Evolutionary conservation across 2,113 vertebrate species (phyloP), one percentile per base, ranked within the genome.

Genomic region (Ceyx melanurus): DNA sequence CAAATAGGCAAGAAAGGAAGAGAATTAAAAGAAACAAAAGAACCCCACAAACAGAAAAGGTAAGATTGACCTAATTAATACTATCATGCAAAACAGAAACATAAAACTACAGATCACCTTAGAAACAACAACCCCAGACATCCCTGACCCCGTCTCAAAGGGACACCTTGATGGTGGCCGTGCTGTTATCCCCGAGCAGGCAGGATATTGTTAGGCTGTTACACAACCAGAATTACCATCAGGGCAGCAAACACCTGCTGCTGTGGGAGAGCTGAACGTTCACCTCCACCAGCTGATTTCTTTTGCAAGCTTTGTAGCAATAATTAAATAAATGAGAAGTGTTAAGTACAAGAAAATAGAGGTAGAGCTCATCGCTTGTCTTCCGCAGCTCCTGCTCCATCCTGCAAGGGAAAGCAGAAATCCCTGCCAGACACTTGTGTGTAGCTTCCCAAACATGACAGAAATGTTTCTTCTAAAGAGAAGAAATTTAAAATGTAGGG

Each of bases 51-150:
- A 31, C 17, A 17, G 20, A 42, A 90, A 71, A 86, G n/a, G n/a
- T 35, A 64, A 15, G 3, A 48, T 1, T 61, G 71, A 86, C 70
- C 72, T 82, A 83, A 92, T 92, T 85, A 88, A 53, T 65, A 60
- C 57, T 29, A 65, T 64, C 78, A 60, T 25, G 37, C 66, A 91
- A 84, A 65, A 64, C 13, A 48, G 80, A 6, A n/a, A 58, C 29
- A 81, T n/a, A 89, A 89, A 95, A 86, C 31, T 85, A 60, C 18
- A 31, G 76, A 82, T 50, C 79, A 82, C 62, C 61, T 67, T 74
- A 53, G 91, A 88, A 70, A 89, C 90, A 81, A 70, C 70, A 28
- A 1, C 3, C 40, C 72, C 45, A 16, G 5, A 45, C 19, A 40
- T 53, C 58, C 61, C 43, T 31, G 29, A 40, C 17, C 35, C 2